Evolutionary conservation across 2,888 invertebrate species (phyloP).

Genomic region (Itoplectis maculator): DNA sequence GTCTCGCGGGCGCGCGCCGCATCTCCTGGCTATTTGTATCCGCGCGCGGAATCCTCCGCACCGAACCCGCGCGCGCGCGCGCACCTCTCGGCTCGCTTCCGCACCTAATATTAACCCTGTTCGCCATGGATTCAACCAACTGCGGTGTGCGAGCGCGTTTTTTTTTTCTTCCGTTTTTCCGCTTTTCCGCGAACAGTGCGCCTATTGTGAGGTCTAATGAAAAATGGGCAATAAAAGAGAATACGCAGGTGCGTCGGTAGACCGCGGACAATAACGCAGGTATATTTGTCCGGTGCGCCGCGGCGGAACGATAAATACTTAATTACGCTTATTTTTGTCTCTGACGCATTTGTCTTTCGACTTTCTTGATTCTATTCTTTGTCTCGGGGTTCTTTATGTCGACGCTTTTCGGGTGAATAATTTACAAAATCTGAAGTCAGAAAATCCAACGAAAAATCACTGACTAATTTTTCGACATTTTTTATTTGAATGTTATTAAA

Average conservation of each 20-base stretch:
- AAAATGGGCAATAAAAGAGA: slow-evolving; percentile 24
- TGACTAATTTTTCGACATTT: too few species aligned
- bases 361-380: neutral
- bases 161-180: neutral
- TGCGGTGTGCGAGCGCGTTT: neutral
- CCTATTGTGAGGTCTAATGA: slow-evolving; percentile 27
- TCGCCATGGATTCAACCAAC: neutral
- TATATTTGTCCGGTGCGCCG: neutral
- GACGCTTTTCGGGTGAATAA: too few species aligned
- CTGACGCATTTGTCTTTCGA: neutral
- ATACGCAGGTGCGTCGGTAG: neutral
- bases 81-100: slow-evolving; percentile 11
- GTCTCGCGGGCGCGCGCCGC: slow-evolving; percentile 1
- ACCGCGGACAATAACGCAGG: neutral
- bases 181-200: slow-evolving; percentile 9
- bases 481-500: too few species aligned
- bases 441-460: too few species aligned
- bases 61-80: slow-evolving; percentile 21
- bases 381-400: neutral
- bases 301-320: slow-evolving; percentile 24
- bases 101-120: slow-evolving; percentile 40
- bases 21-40: slow-evolving; percentile 45
- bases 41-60: slow-evolving; percentile 26
- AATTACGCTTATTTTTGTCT: slow-evolving; percentile 15
- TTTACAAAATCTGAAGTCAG: too few species aligned